Conservation (phyloP, 2,113 vertebrate species). For the Oryzias curvinotus region DNA sequence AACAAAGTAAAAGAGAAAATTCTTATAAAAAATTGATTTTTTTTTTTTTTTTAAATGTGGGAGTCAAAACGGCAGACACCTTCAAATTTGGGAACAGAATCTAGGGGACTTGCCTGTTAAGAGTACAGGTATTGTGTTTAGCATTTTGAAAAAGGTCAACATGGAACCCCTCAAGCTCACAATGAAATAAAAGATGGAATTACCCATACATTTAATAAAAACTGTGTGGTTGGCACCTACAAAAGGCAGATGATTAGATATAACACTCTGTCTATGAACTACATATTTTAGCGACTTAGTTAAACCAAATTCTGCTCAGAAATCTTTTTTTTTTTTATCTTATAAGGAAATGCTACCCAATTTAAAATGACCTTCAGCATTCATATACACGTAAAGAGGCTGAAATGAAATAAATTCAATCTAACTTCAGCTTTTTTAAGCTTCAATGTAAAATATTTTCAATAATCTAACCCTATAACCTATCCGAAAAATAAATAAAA, state of each 20-base stretch:
- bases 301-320: neutral
- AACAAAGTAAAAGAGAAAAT: too few relatives aligned
- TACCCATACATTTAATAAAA: neutral
- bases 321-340: neutral
- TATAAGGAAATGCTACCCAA: neutral
- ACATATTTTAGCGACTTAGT: neutral
- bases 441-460: conserved; percentile 2
- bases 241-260: conserved; percentile 1
- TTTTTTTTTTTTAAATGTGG: too few relatives aligned
- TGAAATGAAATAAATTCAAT: neutral
- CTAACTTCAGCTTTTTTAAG: conserved; percentile 6
- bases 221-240: neutral
- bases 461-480: neutral
- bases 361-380: neutral
- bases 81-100: too few relatives aligned
- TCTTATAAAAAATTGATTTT: too few relatives aligned
- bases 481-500: conserved; percentile 9
- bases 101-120: too few relatives aligned
- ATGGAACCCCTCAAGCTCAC: too few relatives aligned
- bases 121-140: too few relatives aligned
- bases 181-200: neutral
- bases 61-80: too few relatives aligned
- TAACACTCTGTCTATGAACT: conserved; percentile 1
- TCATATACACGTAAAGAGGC: neutral
- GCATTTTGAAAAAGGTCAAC: too few relatives aligned